These are phyloP conservation scores for Danaus chrysippus DNA, from an alignment of 2,888 invertebrate genomes.

Conservation along the genomic window DNA sequence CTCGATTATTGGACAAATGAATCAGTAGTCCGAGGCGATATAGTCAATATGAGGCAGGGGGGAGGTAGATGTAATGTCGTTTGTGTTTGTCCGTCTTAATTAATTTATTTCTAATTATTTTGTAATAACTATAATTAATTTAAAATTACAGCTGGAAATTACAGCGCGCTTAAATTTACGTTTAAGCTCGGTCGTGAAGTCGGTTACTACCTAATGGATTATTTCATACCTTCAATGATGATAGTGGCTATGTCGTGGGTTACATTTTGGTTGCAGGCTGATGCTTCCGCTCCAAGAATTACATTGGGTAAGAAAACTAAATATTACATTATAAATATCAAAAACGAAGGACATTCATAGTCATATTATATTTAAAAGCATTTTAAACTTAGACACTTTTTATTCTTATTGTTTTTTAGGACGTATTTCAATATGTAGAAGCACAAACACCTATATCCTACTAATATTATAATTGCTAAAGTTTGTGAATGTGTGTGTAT, in stretches of 20 bases:
- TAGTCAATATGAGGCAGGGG: conserved; percentile 83
- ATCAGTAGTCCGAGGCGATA: conserved; percentile 83
- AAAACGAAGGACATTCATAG: no score
- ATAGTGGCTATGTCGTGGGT: conserved; percentile 94
- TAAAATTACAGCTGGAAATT: conserved; percentile 84
- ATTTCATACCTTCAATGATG: conserved; percentile 91
- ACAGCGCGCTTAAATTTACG: conserved; percentile 88
- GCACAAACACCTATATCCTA: no score
- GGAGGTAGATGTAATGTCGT: conserved; percentile 81
- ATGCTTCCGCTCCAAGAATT: conserved; percentile 90
- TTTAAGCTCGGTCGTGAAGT: conserved; percentile 89
- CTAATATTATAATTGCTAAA: no score
- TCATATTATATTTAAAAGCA: no score
- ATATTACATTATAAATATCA: no score
- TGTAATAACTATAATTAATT: neutral
- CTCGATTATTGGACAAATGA: conserved; percentile 85
- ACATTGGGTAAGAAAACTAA: conserved; percentile 78
- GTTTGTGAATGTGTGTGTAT: no score
- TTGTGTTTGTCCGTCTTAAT: conserved; percentile 36
- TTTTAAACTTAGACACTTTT: no score
- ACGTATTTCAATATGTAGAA: no score
- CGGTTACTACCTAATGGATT: conserved; percentile 93
- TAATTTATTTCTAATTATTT: neutral
- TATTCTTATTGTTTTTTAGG: no score
- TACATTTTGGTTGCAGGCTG: conserved; percentile 93